Base-by-base conservation (phyloP, 2,797 vertebrate species). In the Stomatorhinus walkeri region DNA sequence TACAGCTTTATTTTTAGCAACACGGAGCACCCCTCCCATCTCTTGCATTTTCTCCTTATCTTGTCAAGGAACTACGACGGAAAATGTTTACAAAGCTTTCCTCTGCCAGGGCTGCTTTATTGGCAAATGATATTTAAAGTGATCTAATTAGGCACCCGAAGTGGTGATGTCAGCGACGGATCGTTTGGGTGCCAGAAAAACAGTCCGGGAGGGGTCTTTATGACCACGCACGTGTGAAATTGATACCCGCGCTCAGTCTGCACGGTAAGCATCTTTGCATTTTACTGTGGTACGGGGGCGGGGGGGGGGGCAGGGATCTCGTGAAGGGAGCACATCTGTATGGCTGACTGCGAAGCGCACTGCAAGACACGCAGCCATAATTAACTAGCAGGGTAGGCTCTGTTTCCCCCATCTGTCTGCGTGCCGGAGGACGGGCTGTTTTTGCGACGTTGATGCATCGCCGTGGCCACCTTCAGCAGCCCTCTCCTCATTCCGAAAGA, bases 31-130 rank as follows among this genome's bases (percentile, higher is more conserved):
- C 94, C 94, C 93, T 93, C 91, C 93, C 93, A 94, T 91, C 83
- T 89, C 91, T 91, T 92, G 90, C 90, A 92, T 93, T 92, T 90
- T 88, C 94, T 93, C 87, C 90, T 90, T 87, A 90, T 90, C 93
- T 93, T 94, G 94, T 94, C 94, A 94, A 91, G 91, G 91, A 94
- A 93, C 94, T 93, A 93, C 92, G 91, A 94, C 91, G 91, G 91
- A 88, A 89, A 93, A 93, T 95, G 94, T 96, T 95, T 95, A 94
- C 94, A 95, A 92, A 94, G 94, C 94, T 92, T 93, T 93, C 92
- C 93, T 91, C 93, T 92, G 85, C 92, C 89, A 88, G 68, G 90
- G 93, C 93, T 93, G 91, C 92, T 56, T 91, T 94, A 95, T 95
- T 94, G 94, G 93, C 93, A 94, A 91, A 48, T 92, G 90, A 90